These are phyloP conservation scores for Caenorhabditis inopinata DNA, from an alignment of 1,140 invertebrate genomes.

Conservation along the genomic window DNA sequence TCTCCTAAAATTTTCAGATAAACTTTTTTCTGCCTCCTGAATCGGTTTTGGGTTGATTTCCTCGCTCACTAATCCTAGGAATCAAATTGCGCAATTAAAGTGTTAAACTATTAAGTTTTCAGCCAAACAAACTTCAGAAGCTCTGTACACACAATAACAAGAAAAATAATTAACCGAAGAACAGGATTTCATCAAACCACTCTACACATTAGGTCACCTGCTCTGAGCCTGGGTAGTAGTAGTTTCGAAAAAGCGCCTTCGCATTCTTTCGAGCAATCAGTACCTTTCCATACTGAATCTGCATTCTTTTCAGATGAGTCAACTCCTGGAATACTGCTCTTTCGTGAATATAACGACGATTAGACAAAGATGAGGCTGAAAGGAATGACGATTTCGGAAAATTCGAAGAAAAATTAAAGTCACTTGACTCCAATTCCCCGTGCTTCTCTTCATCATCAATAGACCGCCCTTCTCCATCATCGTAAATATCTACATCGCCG, in stretches of 20 bases:
- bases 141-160: too few species aligned
- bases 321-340: conserved; percentile 89
- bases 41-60: too few species aligned
- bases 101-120: too few species aligned
- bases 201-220: neutral
- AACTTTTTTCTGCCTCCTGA: too few species aligned
- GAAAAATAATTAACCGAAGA: too few species aligned
- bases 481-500: conserved; percentile 4
- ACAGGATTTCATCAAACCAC: neutral
- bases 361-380: neutral
- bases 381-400: too few species aligned
- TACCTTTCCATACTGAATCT: conserved; percentile 80
- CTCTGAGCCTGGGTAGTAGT: neutral
- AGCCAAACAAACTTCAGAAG: too few species aligned
- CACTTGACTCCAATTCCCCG: neutral
- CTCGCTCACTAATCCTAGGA: too few species aligned
- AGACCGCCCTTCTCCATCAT: conserved; percentile 4
- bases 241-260: conserved; percentile 1
- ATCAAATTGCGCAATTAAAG: too few species aligned
- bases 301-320: conserved; percentile 84
- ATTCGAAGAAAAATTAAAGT: too few species aligned
- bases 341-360: conserved; percentile 70
- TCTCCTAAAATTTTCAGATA: too few species aligned
- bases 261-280: neutral
- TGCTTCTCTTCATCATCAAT: neutral